A percentile compares a stretch with the other conserved stretches of the same genome.
Conservation (phyloP, 2,888 invertebrate species). For the Sialis lutaria region DNA sequence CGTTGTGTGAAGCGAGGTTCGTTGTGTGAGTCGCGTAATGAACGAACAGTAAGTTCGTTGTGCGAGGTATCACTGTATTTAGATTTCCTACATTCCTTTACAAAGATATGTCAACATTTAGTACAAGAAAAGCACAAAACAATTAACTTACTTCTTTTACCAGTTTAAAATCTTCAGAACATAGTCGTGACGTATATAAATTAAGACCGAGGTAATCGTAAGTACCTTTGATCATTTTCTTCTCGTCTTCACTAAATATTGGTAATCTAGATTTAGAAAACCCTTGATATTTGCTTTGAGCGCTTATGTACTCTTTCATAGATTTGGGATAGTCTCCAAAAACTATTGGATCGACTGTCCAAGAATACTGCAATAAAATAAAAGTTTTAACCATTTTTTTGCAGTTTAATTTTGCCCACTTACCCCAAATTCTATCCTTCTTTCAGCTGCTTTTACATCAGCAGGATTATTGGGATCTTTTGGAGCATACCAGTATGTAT, state of each 20-base stretch:
- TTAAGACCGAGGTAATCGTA: constrained; percentile 32
- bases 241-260: constrained; percentile 31
- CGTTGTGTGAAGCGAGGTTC: no score
- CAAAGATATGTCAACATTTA: no score
- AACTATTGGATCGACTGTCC: constrained; percentile 8
- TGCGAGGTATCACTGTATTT: no score
- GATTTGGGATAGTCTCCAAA: constrained; percentile 12
- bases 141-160: no score
- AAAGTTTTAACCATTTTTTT: constrained; percentile 10
- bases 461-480: background rate
- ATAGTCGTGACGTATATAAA: constrained; percentile 22
- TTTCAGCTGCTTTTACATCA: constrained; percentile 30
- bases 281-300: constrained; percentile 10
- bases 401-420: constrained; percentile 11
- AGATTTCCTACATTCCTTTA: no score
- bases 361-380: constrained; percentile 19
- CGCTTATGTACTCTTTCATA: constrained; percentile 10
- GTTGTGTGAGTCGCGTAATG: no score
- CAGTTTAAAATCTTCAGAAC: no score
- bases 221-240: constrained; percentile 22
- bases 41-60: no score
- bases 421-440: constrained; percentile 34
- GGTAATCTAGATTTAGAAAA: constrained; percentile 26
- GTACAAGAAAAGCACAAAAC: no score
- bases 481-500: background rate